These are phyloP conservation scores for Taeniopygia guttata DNA, from an alignment of 2,797 vertebrate genomes.

Conservation along the genomic window DNA sequence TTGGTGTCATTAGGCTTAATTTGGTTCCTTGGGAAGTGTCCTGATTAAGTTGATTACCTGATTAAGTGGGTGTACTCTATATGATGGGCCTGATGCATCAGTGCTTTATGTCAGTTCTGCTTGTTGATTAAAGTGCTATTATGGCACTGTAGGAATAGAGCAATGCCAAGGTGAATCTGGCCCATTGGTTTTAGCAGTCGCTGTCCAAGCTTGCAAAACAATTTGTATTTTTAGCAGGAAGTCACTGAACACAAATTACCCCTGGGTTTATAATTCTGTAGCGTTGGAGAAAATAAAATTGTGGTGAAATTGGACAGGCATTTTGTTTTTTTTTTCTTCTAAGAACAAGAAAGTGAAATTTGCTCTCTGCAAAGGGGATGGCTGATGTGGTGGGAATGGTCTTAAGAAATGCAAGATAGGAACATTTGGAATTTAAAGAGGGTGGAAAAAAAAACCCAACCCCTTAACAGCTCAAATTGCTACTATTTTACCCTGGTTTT, in stretches of 20 bases:
- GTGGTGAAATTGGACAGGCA: not conserved
- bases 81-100: conserved; percentile 58
- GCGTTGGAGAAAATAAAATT: not conserved
- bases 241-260: not conserved
- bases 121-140: conserved; percentile 50
- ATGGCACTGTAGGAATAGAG: not conserved
- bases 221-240: not conserved
- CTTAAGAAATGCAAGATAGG: not conserved
- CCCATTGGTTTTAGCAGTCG: not conserved
- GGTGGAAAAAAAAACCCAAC: not conserved
- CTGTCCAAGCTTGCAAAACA: conserved; percentile 5
- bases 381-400: not conserved
- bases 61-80: conserved; percentile 59
- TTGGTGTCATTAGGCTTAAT: conserved; percentile 73
- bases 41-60: conserved; percentile 71
- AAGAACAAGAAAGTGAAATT: not conserved
- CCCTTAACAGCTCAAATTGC: not conserved
- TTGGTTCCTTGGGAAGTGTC: conserved; percentile 73
- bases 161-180: conserved; percentile 36
- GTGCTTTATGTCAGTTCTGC: conserved; percentile 41
- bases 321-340: not conserved
- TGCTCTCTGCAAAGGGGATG: not conserved
- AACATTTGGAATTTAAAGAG: not conserved
- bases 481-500: not conserved
- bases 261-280: not conserved